phyloP scores from a whole-genome alignment of 2,797 vertebrate genomes.

The Mycteria americana region DNA sequence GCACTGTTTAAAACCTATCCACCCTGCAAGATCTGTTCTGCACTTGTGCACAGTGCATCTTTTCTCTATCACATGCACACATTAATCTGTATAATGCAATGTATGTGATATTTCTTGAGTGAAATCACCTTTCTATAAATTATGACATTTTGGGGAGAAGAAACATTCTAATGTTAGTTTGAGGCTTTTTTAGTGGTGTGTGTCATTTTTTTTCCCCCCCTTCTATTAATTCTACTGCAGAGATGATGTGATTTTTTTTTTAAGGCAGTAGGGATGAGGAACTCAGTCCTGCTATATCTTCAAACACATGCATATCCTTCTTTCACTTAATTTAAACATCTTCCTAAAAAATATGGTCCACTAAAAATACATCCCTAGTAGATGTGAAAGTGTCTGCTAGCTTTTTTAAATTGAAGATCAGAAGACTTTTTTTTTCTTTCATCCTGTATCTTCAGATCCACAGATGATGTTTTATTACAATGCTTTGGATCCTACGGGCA shows the following conservation, averaged over 20 bases:
- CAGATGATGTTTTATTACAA: not conserved
- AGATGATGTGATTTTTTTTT: not conserved
- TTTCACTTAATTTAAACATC: not conserved
- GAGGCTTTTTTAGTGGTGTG: not conserved
- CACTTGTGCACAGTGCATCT: not conserved
- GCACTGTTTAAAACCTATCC: not conserved
- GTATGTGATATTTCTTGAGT: not conserved
- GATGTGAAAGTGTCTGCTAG: not conserved
- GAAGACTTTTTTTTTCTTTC: not conserved
- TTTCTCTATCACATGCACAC: not conserved
- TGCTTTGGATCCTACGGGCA: not conserved
- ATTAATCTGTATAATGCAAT: not conserved
- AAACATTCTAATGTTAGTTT: not conserved
- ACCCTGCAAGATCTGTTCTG: not conserved
- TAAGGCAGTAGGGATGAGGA: not conserved
- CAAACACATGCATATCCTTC: not conserved
- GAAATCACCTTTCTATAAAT: not conserved
- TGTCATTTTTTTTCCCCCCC: not conserved
- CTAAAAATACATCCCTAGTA: not conserved
- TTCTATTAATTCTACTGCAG: not conserved
- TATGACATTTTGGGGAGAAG: not conserved
- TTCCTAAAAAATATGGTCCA: not conserved
- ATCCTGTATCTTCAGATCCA: not conserved
- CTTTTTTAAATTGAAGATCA: not conserved
- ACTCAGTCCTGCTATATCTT: not conserved